Base-by-base conservation (phyloP, 1,140 invertebrate genomes). In the Caenorhabditis brenneri region DNA sequence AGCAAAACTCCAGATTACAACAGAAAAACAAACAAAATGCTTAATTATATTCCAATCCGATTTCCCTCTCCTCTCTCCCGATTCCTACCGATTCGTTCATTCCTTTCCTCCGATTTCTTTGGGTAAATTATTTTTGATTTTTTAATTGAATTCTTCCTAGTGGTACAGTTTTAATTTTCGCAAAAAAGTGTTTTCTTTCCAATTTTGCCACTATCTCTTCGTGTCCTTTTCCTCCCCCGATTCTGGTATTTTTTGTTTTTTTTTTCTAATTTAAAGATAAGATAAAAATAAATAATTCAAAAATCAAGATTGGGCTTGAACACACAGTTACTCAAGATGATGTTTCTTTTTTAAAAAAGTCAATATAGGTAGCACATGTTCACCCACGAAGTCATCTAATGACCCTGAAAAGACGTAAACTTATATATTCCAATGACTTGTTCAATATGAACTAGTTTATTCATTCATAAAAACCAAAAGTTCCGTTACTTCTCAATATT, bases 21-120 rank as follows among this genome's bases (percentile, higher is more conserved):
- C 19, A 55, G 7, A 24, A 65, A 65, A 65, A 74, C 65, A 74
- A 74, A 74, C 36, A 46, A 74, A 74, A 42, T 74, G 65, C 65
- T 74, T 74, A 74, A 74, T 74, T 74, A 46, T 74, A 12, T 6
- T 33, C 42, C 51, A 55, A 22, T 22, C 79, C 79, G 36, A 80
- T 81, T 51, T n/a, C n/a, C 39, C 39, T 12, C 39, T 12, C 39
- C 5, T 42, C 5, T 42, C 80, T 81, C 22, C 80, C 51, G 53
- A 60, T 60, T 53, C 51, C 53, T 9, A n/a, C n/a, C n/a, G n/a
- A n/a, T n/a, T 22, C 33, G 15, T 42, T 46, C 81, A 48, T 69
- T 74, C 55, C 39, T 74, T 48, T 46, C 60, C 55, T 46, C 60
- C 24, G 9, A 42, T 10, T 65, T 65, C 36, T 36, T 65, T 33